Conservation (phyloP, 2,888 invertebrate genomes). For the Onthophagus sagittarius region DNA sequence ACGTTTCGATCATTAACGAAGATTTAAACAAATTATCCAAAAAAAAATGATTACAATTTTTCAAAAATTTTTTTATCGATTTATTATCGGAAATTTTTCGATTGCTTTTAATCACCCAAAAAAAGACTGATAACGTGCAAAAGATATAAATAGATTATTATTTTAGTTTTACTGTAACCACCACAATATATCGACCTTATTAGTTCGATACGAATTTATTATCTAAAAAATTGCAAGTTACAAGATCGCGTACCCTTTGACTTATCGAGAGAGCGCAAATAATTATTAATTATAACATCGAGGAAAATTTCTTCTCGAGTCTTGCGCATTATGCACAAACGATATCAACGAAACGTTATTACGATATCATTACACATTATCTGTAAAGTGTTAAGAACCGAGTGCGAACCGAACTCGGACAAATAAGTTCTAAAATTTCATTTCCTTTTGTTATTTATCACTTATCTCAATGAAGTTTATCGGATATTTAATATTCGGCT, state of each 20-base stretch:
- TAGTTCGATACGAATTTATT: background rate
- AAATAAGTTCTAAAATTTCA: background rate
- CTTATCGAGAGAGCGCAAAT: background rate
- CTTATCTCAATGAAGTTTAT: background rate
- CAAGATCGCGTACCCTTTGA: background rate
- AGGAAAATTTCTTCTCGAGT: background rate
- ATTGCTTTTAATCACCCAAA: background rate
- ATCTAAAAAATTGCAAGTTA: too few relatives aligned
- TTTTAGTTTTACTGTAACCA: background rate
- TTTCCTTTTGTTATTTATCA: background rate
- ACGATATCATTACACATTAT: background rate
- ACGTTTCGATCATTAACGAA: too few relatives aligned
- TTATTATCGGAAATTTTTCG: background rate
- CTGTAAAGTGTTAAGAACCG: background rate
- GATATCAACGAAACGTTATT: background rate
- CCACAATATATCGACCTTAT: background rate
- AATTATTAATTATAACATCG: background rate
- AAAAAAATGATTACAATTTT: too few relatives aligned
- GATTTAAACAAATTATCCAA: too few relatives aligned
- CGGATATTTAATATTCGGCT: background rate
- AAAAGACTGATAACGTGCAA: background rate
- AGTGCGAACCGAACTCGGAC: background rate
- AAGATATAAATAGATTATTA: background rate
- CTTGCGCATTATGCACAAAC: background rate
- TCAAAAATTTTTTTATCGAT: too few relatives aligned